Conservation (phyloP, 2,797 vertebrate species). For the Ceryle rudis region DNA sequence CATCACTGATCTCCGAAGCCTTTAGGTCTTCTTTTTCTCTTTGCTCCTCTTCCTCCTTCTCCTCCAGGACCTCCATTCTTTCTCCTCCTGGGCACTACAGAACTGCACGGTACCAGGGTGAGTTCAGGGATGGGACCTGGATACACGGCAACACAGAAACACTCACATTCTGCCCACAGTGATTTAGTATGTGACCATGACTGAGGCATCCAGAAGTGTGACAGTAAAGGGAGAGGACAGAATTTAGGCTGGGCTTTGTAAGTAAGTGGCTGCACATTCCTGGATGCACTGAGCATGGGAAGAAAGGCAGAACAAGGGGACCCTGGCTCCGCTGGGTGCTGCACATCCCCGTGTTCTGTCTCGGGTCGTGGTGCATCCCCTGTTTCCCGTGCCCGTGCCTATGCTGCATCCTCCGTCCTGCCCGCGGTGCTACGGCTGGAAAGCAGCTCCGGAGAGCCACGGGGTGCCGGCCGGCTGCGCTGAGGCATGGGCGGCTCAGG, state of each 20-base stretch:
- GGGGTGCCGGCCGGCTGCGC: fast-evolving
- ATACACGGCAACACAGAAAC: neutral
- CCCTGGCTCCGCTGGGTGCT: neutral
- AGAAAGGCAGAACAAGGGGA: fast-evolving
- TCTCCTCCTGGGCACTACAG: neutral
- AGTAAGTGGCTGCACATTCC: neutral
- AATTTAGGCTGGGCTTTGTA: neutral
- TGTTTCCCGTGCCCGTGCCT: fast-evolving
- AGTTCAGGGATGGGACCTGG: neutral
- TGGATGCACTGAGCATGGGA: fast-evolving
- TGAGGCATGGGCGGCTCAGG: fast-evolving
- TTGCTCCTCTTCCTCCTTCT: conserved; percentile 57
- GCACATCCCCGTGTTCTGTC: neutral
- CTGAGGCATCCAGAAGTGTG: neutral
- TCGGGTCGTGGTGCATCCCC: fast-evolving
- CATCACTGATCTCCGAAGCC: neutral
- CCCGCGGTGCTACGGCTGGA: neutral
- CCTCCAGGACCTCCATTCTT: conserved; percentile 70
- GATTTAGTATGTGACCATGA: fast-evolving
- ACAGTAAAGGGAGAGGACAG: neutral
- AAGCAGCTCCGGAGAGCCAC: neutral
- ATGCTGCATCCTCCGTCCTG: fast-evolving
- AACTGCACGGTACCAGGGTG: neutral
- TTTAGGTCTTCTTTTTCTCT: neutral
- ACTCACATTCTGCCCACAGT: fast-evolving